A percentile compares a stretch with the other conserved stretches of the same genome.
Evolutionary conservation across 2,888 invertebrate genomes (phyloP).

Genomic region (Endomychus coccineus): DNA sequence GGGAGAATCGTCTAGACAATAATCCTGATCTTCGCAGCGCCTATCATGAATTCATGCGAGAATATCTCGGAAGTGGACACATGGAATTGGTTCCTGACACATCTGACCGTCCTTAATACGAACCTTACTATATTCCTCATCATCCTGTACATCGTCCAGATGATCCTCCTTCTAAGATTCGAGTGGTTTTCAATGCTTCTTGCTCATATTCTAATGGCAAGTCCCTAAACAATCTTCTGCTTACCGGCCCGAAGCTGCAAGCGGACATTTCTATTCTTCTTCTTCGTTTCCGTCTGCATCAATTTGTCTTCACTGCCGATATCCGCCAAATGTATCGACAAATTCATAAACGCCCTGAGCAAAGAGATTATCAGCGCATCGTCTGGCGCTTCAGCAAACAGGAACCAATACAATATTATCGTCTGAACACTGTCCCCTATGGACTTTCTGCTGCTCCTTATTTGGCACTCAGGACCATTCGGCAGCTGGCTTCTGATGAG

Average conservation of each 20-base stretch:
- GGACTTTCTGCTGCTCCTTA: constrained; percentile 3
- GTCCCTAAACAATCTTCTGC: constrained; percentile 1
- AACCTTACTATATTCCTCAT: constrained; percentile 2
- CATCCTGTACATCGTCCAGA: constrained; percentile 5
- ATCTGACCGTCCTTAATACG: neutral
- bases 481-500: too few relatives aligned
- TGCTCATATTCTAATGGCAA: neutral
- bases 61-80: too few relatives aligned
- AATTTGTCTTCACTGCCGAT: too few relatives aligned
- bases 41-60: too few relatives aligned
- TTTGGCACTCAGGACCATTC: neutral
- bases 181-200: constrained; percentile 1
- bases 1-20: too few relatives aligned
- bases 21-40: too few relatives aligned
- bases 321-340: too few relatives aligned
- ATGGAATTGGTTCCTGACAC: neutral
- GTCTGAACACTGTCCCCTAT: constrained; percentile 3
- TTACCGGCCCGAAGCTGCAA: too few relatives aligned
- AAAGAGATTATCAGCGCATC: too few relatives aligned
- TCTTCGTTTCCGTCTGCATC: too few relatives aligned
- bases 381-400: neutral
- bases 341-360: too few relatives aligned
- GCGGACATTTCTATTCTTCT: too few relatives aligned
- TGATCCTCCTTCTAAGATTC: constrained; percentile 3
- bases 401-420: neutral